These are phyloP conservation scores for Cladorhizidae sp. DNA, from an alignment of 37 sponge, comb jelly and placozoan genomes.

Conservation along the genomic window DNA sequence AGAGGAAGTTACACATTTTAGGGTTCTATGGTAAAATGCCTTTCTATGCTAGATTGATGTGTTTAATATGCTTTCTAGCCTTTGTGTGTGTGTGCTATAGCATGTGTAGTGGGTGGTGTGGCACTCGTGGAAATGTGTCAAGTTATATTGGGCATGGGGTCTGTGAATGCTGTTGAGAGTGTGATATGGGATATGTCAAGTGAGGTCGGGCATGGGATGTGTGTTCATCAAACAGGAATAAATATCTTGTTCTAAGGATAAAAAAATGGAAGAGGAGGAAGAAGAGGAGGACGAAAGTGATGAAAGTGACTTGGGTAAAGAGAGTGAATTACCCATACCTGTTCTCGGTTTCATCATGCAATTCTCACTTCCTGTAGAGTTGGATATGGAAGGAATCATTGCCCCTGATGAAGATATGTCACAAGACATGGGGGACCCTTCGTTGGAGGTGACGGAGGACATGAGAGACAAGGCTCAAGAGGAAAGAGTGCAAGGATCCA, in stretches of 20 bases:
- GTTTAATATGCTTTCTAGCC: too few relatives aligned
- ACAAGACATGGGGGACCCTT: conserved; percentile 85
- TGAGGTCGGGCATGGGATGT: too few relatives aligned
- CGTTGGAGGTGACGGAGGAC: conserved; percentile 82
- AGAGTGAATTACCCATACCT: background rate
- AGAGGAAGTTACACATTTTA: too few relatives aligned
- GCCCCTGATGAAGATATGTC: conserved; percentile 72
- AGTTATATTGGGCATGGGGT: too few relatives aligned
- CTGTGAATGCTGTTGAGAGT: too few relatives aligned
- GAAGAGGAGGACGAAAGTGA: conserved; percentile 31
- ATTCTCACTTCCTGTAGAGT: conserved; percentile 21
- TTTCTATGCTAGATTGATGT: too few relatives aligned
- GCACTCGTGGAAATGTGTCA: too few relatives aligned
- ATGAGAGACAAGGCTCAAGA: conserved; percentile 76
- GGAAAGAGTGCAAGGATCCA: conserved; percentile 66
- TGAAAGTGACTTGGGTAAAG: conserved; percentile 50
- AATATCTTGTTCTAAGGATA: too few relatives aligned
- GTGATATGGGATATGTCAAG: too few relatives aligned
- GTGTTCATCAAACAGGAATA: background rate
- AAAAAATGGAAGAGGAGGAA: conserved; percentile 33
- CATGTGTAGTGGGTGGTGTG: too few relatives aligned
- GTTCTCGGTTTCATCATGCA: background rate
- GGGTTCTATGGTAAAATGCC: too few relatives aligned
- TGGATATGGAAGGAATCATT: conserved; percentile 75
- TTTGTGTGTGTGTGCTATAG: too few relatives aligned